Percentiles rank a stretch among this genome's conserved stretches.
Conservation (phyloP, 2,888 invertebrate genomes). For the Leistus spinibarbis region DNA sequence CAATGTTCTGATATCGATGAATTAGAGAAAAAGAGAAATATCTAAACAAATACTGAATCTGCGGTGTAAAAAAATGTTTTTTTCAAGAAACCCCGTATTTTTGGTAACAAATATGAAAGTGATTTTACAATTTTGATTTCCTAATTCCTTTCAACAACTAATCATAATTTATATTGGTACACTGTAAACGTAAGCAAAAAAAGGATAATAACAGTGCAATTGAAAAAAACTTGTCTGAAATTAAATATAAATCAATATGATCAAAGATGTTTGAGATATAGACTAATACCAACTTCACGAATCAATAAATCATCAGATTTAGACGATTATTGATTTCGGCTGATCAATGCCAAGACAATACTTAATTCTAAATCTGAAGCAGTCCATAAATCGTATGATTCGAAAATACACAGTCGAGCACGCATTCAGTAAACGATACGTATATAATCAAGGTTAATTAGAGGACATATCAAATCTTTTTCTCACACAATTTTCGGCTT, state of each 20-base stretch:
- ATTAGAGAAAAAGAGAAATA: too few relatives aligned
- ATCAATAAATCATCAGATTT: constrained; percentile 26
- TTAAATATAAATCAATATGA: constrained; percentile 30
- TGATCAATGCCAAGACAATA: background rate
- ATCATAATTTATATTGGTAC: background rate
- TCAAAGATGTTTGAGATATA: constrained; percentile 15
- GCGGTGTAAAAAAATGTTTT: too few relatives aligned
- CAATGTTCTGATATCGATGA: too few relatives aligned
- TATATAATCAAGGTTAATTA: background rate
- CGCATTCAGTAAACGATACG: background rate
- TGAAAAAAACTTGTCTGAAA: constrained; percentile 18
- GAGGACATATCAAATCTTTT: background rate
- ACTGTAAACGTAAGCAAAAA: background rate
- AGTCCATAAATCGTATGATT: background rate
- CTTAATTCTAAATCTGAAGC: background rate
- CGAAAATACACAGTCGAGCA: background rate
- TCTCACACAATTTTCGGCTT: background rate
- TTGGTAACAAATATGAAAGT: too few relatives aligned
- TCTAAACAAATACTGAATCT: too few relatives aligned
- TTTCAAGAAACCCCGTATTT: too few relatives aligned
- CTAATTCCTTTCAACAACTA: background rate
- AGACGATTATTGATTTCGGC: background rate
- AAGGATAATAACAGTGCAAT: background rate
- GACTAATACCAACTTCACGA: constrained; percentile 26
- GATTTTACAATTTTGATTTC: too few relatives aligned